Evolutionary conservation across 1,140 invertebrate species (phyloP), one percentile per base, ranked within the genome.

Genomic region (Piezodorus guildinii): DNA sequence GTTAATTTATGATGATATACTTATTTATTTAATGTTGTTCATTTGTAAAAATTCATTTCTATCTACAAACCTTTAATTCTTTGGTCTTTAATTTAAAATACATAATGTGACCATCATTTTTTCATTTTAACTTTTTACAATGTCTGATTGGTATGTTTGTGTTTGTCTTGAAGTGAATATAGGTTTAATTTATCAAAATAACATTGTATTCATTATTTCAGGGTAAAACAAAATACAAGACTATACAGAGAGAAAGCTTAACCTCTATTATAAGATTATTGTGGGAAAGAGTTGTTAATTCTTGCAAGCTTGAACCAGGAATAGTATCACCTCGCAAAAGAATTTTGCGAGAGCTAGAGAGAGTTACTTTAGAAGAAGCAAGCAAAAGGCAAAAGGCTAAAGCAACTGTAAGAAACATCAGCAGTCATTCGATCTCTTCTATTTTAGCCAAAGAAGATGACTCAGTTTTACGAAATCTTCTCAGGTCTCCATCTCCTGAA

Each of bases 311-410:
- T 1, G 64, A 79, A 67, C 76, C 77, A 9, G 79, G 77, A 56
- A 78, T 79, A 12, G 83, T 87, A 3, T 87, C 85, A 49, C 86
- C 85, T 45, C 77, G 85, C 6, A 88, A 88, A 71, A 78, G 85
- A 62, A 87, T 88, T 66, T 72, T 87, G 19, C 78, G 84, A 16
- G 85, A 87, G 69, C 76, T 87, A 67, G 86, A 87, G 73, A 78
- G 83, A 70, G 85, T 87, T 0, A 85, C 80, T 46, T 73, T 87
- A 52, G 84, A 87, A 70, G 85, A 87, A 68, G 64, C 70, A 21
- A 68, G 63, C 34, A 70, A 63, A 61, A 60, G 60, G 67, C 67
- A 59, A 72, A 73, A 65, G 63, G 71, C 49, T 68, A 67, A 62
- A 63, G 70, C 68, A 66, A 69, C 62, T 65, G 62, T 68, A 49